A percentile compares a stretch with the other conserved stretches of the same genome.
phyloP scores from a whole-genome alignment of 2,113 vertebrate genomes.

The Megatriorchis doriae region DNA sequence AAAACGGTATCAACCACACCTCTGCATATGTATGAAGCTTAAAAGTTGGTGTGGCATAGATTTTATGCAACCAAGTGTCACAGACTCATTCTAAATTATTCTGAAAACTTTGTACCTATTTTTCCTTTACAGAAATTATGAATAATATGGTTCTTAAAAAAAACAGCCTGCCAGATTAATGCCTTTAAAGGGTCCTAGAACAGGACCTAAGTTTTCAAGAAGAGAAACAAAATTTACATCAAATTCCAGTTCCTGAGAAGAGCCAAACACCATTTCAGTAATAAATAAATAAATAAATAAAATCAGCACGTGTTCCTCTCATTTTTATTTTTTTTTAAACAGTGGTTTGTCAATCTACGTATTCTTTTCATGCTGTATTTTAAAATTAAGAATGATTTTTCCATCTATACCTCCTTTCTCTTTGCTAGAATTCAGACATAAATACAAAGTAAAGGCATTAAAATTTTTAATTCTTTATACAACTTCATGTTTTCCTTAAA shows the following conservation, averaged over 20 bases:
- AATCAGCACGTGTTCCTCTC: background rate
- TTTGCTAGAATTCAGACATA: background rate
- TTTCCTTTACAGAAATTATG: background rate
- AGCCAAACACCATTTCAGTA: background rate
- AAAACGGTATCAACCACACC: background rate
- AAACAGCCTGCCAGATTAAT: background rate
- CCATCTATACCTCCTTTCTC: background rate
- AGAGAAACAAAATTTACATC: background rate
- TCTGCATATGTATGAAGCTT: background rate
- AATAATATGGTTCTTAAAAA: background rate
- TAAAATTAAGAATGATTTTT: background rate
- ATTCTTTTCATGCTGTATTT: background rate
- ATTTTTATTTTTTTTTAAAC: background rate
- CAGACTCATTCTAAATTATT: background rate
- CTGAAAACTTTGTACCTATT: background rate
- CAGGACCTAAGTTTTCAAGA: background rate
- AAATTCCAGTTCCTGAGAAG: background rate
- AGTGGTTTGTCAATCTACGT: background rate
- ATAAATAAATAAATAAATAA: constrained; percentile 7
- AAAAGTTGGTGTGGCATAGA: background rate
- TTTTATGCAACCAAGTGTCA: background rate
- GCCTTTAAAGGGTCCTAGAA: background rate
- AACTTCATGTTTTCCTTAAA: background rate
- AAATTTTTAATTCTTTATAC: background rate
- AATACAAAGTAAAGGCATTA: background rate